phyloP scores from a whole-genome alignment of 2,888 invertebrate species.

The Notodonta ziczac region DNA sequence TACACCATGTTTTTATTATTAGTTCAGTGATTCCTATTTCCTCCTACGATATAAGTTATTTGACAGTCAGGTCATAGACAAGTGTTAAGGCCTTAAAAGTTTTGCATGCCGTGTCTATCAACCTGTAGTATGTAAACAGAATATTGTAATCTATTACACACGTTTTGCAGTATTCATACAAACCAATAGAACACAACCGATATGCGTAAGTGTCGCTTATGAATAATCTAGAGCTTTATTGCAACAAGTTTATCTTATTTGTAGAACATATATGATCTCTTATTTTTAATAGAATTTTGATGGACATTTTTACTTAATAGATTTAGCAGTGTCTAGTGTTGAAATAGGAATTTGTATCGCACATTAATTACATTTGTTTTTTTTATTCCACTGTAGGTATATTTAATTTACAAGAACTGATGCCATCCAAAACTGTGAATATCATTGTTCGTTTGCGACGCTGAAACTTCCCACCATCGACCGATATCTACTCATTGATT shows the following conservation, averaged over 20 bases:
- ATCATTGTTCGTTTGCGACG: slow-evolving; percentile 44
- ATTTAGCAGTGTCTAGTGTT: slow-evolving; percentile 71
- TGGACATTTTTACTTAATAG: slow-evolving; percentile 84
- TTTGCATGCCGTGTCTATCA: neutral
- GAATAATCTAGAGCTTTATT: slow-evolving; percentile 74
- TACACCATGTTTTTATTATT: neutral
- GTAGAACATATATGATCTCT: slow-evolving; percentile 81
- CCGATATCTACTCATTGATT: slow-evolving; percentile 19
- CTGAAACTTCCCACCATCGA: slow-evolving; percentile 54
- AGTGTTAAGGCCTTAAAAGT: too few species aligned
- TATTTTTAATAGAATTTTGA: slow-evolving; percentile 82
- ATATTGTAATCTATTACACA: slow-evolving; percentile 12
- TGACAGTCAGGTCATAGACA: neutral
- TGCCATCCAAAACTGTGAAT: slow-evolving; percentile 64
- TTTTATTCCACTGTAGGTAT: slow-evolving; percentile 49
- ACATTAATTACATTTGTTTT: slow-evolving; percentile 67
- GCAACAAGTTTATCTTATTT: slow-evolving; percentile 78
- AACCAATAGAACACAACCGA: slow-evolving; percentile 54
- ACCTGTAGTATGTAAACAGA: neutral
- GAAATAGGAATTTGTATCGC: slow-evolving; percentile 64
- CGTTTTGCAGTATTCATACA: slow-evolving; percentile 55
- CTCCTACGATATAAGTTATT: slow-evolving; percentile 10
- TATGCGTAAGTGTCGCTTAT: slow-evolving; percentile 63
- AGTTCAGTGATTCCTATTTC: slow-evolving; percentile 15
- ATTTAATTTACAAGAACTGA: slow-evolving; percentile 54